Percentiles rank a stretch among this genome's conserved stretches.
These are phyloP conservation scores for Rhynchonema sp. DNA, from an alignment of 2,888 invertebrate genomes.

Conservation along the genomic window DNA sequence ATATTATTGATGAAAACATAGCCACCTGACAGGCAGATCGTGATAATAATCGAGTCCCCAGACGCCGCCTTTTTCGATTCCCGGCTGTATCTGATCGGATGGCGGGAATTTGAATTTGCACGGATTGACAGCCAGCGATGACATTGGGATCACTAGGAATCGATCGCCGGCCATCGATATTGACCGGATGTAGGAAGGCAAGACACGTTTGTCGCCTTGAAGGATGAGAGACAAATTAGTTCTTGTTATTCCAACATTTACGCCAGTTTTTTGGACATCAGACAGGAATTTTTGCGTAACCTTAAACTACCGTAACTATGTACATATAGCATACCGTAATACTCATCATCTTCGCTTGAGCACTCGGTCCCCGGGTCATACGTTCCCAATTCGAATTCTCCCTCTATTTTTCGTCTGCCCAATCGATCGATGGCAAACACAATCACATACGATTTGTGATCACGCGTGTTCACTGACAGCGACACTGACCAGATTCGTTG, in stretches of 20 bases:
- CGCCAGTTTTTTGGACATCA: too few species aligned
- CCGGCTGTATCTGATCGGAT: slow-evolving; percentile 16
- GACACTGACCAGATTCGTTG: background rate
- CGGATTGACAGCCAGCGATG: slow-evolving; percentile 24
- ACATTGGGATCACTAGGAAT: slow-evolving; percentile 23
- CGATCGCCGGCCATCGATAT: slow-evolving; percentile 22
- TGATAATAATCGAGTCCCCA: slow-evolving; percentile 27
- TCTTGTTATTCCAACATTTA: too few species aligned
- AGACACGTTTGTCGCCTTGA: slow-evolving; percentile 23
- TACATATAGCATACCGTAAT: too few species aligned
- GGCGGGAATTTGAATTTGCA: slow-evolving; percentile 27
- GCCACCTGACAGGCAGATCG: slow-evolving; percentile 24
- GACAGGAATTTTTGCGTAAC: too few species aligned
- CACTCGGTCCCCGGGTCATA: slow-evolving; percentile 22
- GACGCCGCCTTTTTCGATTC: slow-evolving; percentile 22
- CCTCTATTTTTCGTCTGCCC: slow-evolving; percentile 21
- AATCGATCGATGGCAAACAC: slow-evolving; percentile 23
- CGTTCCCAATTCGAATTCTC: slow-evolving; percentile 23
- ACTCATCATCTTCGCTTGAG: slow-evolving; percentile 21
- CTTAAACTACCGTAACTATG: too few species aligned
- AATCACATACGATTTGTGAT: slow-evolving; percentile 18
- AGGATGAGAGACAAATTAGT: too few species aligned
- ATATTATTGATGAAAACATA: too few species aligned
- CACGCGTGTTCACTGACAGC: background rate
- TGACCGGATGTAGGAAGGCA: slow-evolving; percentile 26